Percentiles rank a stretch among this genome's conserved stretches.
Conservation (phyloP, 2,797 vertebrate genomes). For the Distichodus sexfasciatus region DNA sequence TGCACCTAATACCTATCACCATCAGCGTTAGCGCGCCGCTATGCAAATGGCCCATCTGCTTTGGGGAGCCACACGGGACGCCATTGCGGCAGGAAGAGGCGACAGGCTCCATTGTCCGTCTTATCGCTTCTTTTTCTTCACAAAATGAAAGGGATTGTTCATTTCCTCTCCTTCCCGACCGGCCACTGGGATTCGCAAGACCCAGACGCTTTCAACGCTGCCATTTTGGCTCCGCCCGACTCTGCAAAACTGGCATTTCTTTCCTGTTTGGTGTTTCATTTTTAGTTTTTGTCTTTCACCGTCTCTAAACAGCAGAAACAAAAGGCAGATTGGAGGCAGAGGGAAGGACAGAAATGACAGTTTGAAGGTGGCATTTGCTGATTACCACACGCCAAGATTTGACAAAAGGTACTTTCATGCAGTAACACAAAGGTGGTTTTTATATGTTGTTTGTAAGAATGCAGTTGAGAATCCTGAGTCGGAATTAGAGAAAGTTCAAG, state of each 20-base stretch:
- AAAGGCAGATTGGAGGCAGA: neutral
- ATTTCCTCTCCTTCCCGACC: conserved; percentile 34
- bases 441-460: too few species aligned
- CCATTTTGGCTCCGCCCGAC: conserved; percentile 19
- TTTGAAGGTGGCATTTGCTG: too few species aligned
- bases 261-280: neutral
- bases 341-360: too few species aligned
- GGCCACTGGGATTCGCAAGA: neutral
- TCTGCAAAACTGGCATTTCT: neutral
- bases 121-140: conserved; percentile 36
- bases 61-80: conserved; percentile 30
- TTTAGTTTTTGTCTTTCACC: neutral
- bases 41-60: conserved; percentile 55
- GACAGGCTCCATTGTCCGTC: conserved; percentile 45
- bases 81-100: conserved; percentile 36
- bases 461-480: too few species aligned
- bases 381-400: too few species aligned
- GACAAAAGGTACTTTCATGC: too few species aligned
- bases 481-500: too few species aligned
- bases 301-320: neutral
- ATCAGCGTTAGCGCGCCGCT: conserved; percentile 35
- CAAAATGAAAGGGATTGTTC: conserved; percentile 40
- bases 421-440: too few species aligned
- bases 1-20: conserved; percentile 46
- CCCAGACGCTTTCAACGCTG: conserved; percentile 20